Base-by-base conservation (phyloP, 2,888 invertebrate species). In the Ryuthela nishihirai region DNA sequence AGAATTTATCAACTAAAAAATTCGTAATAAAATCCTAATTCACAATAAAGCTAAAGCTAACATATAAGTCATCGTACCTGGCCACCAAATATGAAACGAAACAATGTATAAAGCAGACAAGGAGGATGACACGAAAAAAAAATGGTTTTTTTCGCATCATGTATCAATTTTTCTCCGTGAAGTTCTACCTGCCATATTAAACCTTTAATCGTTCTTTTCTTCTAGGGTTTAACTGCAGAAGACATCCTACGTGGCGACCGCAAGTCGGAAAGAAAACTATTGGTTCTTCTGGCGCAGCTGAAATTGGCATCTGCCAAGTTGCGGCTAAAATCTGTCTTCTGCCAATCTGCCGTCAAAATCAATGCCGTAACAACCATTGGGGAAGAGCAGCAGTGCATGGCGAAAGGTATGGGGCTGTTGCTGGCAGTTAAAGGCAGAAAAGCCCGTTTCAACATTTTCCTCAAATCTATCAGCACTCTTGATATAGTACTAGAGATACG, bases 351-450 rank as follows among this genome's bases (percentile, higher is more conserved):
- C 12, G 25, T 29, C 9, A 29, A 39, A 15, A 17, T 38, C 17
- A 25, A 36, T 20, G 35, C 43, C 12, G 25, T 29, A 3, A 44
- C 32, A n/a, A 38, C 23, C 26, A 34, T 34, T 23, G 41, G 25
- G 3, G 20, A 35, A 6, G 42, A 55, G 3, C 39, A 44, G 15
- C 39, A 39, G 24, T 71, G 70, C 43, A 62, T 67, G 20, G 70
- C 69, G 0, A 67, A 69, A 49, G 73, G 73, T 10, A 69, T 70
- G 52, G 74, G 74, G 3, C 60, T 73, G 20, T 65, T 67, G 5
- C 68, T 69, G 18, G 73, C 72, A 1, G 69, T 73, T 36, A 69
- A 70, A 29, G 72, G 72, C 9, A 66, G 70, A 40, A 69, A 68
- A 56, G 68, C 71, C 20, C 70, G 70, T 62, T 74, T 73, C 55